Evolutionary conservation across 2,797 vertebrate species (phyloP).

Genomic region (Lemur catta): DNA sequence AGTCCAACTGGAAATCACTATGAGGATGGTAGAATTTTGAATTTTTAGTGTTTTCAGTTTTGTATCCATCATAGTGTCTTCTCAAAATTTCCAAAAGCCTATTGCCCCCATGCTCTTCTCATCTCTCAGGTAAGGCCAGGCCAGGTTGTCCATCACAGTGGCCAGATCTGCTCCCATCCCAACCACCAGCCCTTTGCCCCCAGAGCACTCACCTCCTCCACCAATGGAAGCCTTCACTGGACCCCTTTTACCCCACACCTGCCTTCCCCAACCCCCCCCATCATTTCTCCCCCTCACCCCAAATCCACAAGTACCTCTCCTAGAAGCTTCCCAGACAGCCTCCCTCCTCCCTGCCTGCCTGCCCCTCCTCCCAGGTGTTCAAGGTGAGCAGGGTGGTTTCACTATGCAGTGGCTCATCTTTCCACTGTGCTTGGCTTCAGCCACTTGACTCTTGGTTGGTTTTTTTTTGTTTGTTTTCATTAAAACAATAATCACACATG

Average conservation of each 20-base stretch:
- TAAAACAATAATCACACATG: neutral
- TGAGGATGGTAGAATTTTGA: neutral
- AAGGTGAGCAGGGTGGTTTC: too few relatives aligned
- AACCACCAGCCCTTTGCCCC: neutral
- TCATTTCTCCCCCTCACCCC: neutral
- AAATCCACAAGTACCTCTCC: neutral
- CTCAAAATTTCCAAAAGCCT: neutral
- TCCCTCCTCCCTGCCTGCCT: neutral
- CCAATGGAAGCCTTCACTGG: neutral
- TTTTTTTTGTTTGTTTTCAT: neutral
- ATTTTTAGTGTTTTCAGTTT: neutral
- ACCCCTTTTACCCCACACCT: accelerated
- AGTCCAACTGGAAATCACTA: neutral
- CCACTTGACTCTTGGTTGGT: neutral
- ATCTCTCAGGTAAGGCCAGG: neutral
- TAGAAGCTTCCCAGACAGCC: neutral
- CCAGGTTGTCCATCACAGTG: neutral
- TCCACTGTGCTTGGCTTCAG: neutral
- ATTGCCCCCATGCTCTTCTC: neutral
- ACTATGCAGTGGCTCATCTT: accelerated
- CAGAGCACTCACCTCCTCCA: neutral
- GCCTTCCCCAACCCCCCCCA: neutral
- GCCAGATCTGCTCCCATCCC: too few relatives aligned
- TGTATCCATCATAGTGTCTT: neutral
- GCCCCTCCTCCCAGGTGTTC: neutral